Percentiles rank a stretch among this genome's conserved stretches.
phyloP scores from a whole-genome alignment of 30 jellyfish, hydroid and myxozoan genomes.

The Aurelia aurita region DNA sequence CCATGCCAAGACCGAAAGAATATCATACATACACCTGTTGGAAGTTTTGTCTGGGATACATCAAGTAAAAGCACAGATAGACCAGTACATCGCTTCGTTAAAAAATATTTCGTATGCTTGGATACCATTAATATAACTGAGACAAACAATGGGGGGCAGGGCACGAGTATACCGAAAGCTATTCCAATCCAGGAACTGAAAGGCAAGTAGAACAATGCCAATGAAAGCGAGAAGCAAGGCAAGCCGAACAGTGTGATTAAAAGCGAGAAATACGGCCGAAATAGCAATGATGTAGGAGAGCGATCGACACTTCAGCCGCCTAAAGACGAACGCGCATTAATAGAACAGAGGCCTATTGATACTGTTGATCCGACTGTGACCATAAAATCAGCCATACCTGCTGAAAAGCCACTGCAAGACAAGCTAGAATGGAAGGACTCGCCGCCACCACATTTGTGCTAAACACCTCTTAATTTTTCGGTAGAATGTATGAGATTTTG shows the following conservation, averaged over 20 bases:
- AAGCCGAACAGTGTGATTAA: too few relatives aligned
- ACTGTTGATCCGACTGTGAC: too few relatives aligned
- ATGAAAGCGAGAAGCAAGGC: too few relatives aligned
- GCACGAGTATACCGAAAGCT: neutral
- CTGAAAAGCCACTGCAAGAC: too few relatives aligned
- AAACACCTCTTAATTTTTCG: neutral
- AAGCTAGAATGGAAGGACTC: neutral
- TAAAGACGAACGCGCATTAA: too few relatives aligned
- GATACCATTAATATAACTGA: slow-evolving; percentile 1
- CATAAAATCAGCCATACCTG: too few relatives aligned
- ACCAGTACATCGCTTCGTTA: slow-evolving; percentile 34
- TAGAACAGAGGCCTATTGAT: too few relatives aligned
- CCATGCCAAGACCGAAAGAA: slow-evolving; percentile 41
- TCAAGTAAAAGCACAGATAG: neutral
- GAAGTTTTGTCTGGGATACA: slow-evolving; percentile 85
- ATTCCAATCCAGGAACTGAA: neutral
- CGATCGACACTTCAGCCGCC: too few relatives aligned
- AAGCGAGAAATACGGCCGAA: too few relatives aligned
- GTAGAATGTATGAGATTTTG: too few relatives aligned
- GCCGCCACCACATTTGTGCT: slow-evolving; percentile 53
- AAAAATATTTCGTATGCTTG: slow-evolving; percentile 2
- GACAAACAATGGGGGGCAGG: neutral
- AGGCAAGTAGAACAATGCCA: neutral
- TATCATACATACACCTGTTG: slow-evolving; percentile 78
- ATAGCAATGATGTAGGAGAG: too few relatives aligned